Evolutionary conservation across 2,797 vertebrate species (phyloP).

Genomic region (Orestias chungarensis): DNA sequence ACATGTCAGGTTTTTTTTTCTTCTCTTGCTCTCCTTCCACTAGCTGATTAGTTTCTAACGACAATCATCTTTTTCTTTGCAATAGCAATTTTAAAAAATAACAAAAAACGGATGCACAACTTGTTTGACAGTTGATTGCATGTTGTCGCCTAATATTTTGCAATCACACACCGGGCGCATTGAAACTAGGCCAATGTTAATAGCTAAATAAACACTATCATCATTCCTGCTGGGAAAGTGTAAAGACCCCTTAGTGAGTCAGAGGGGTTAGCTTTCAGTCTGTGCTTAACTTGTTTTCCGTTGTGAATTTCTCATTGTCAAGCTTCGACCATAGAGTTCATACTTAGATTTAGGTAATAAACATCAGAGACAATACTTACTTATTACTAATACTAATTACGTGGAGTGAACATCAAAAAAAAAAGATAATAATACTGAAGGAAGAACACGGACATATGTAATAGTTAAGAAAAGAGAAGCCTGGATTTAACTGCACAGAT

Average conservation of each 20-base stretch:
- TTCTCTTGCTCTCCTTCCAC: not conserved
- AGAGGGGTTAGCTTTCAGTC: not conserved
- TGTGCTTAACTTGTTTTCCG: not conserved
- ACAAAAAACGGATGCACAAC: not conserved
- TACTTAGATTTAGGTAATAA: not conserved
- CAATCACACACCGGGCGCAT: not conserved
- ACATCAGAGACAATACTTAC: no score
- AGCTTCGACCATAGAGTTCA: not conserved
- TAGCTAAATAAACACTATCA: not conserved
- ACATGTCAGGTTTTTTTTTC: fast-evolving
- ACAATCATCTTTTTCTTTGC: constrained; percentile 12
- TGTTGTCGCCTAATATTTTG: not conserved
- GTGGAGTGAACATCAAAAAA: not conserved
- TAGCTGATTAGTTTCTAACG: not conserved
- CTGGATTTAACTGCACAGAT: no score
- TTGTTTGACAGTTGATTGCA: not conserved
- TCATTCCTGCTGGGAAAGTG: constrained; percentile 1
- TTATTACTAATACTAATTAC: no score
- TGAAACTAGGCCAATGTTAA: not conserved
- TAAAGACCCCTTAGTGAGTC: not conserved
- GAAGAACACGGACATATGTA: not conserved
- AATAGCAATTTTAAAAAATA: not conserved
- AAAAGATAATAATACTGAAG: no score
- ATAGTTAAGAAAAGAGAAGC: no score
- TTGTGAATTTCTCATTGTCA: not conserved